phyloP scores from a whole-genome alignment of 2,888 invertebrate species.

The Sussaba pulchella region DNA sequence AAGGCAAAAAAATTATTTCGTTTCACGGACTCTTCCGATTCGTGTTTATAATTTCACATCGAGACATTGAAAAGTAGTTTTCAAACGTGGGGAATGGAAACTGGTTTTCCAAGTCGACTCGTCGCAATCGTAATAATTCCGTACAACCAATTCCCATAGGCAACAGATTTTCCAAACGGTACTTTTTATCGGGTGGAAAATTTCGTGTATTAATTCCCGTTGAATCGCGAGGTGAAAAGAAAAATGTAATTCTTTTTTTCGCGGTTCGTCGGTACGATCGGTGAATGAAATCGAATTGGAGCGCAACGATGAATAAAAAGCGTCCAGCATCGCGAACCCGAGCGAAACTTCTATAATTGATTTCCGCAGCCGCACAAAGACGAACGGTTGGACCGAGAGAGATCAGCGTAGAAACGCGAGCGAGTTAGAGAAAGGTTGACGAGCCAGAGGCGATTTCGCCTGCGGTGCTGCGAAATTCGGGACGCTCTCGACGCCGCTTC shows the following conservation, averaged over 20 bases:
- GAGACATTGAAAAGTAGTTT: too few species aligned
- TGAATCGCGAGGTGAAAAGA: constrained; percentile 45
- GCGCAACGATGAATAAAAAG: constrained; percentile 62
- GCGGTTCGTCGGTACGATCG: constrained; percentile 31
- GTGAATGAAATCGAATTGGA: constrained; percentile 64
- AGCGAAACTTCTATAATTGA: constrained; percentile 70
- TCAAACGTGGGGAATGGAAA: background rate
- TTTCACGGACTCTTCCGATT: too few species aligned
- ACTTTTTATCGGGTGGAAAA: constrained; percentile 54
- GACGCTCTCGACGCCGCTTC: constrained; percentile 16
- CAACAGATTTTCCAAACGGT: constrained; percentile 45
- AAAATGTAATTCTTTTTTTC: constrained; percentile 21
- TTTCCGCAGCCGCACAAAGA: constrained; percentile 65
- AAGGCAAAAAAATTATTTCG: background rate
- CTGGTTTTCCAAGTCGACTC: background rate
- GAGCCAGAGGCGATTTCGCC: constrained; percentile 68
- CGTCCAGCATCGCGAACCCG: constrained; percentile 51
- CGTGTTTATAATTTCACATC: too few species aligned
- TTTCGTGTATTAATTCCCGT: constrained; percentile 59
- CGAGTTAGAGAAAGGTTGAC: constrained; percentile 12
- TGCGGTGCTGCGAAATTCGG: constrained; percentile 52
- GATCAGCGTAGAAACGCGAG: background rate
- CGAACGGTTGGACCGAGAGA: constrained; percentile 53
- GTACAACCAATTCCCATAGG: constrained; percentile 26
- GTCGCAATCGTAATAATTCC: constrained; percentile 20